phyloP scores from a whole-genome alignment of 2,797 vertebrate species.

The Gadopsis marmoratus region DNA sequence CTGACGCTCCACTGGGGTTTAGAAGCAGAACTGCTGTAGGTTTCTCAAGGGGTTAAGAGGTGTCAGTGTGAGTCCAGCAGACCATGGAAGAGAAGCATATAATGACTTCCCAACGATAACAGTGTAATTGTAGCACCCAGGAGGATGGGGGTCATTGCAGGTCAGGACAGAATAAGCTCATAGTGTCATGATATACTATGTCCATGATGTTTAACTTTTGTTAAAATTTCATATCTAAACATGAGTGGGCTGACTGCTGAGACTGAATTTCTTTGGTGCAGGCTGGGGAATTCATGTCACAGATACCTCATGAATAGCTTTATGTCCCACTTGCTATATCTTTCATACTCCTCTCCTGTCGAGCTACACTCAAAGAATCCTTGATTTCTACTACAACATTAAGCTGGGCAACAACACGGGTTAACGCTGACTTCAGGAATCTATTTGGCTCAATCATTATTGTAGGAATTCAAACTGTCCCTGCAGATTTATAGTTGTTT shows the following conservation, averaged over 20 bases:
- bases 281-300: not conserved
- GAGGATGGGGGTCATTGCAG: conserved; percentile 9
- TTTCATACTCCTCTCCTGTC: not conserved
- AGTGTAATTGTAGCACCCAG: conserved; percentile 24
- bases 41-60: conserved; percentile 46
- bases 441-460: not conserved
- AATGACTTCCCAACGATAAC: conserved; percentile 65
- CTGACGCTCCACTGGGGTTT: conserved; percentile 2
- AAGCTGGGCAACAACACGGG: not conserved
- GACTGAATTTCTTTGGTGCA: not conserved
- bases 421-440: conserved; percentile 6
- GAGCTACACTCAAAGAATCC: not conserved
- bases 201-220: not conserved
- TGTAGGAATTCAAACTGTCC: conserved; percentile 8
- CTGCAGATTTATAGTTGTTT: conserved; percentile 37
- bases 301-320: not conserved
- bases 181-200: not conserved
- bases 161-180: conserved; percentile 22
- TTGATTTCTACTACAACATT: not conserved
- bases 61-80: conserved; percentile 43
- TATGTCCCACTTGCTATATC: not conserved
- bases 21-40: conserved; percentile 28
- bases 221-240: not conserved
- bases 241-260: not conserved
- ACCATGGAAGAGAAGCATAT: conserved; percentile 50